These are phyloP conservation scores for Crenichthys baileyi DNA, from an alignment of 2,797 vertebrate genomes.

Conservation along the genomic window DNA sequence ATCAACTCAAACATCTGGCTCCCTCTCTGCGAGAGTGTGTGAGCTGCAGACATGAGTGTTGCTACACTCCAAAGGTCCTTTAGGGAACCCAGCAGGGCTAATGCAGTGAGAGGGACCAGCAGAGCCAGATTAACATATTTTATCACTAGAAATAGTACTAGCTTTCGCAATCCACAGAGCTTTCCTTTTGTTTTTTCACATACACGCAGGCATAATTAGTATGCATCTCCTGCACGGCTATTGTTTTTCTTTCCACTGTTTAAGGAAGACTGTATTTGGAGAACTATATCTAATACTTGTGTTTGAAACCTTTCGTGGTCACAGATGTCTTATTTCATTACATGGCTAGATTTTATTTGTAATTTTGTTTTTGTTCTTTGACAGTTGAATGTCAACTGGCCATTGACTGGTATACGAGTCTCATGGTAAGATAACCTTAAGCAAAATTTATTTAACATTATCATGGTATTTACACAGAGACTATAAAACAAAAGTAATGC, in stretches of 20 bases:
- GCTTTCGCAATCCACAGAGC: slow-evolving; percentile 58
- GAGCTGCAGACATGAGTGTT: slow-evolving; percentile 33
- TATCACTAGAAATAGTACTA: slow-evolving; percentile 68
- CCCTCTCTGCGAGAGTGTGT: slow-evolving; percentile 40
- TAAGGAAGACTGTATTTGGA: slow-evolving; percentile 16
- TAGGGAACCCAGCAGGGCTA: slow-evolving; percentile 63
- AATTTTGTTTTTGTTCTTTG: neutral
- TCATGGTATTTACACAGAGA: too few relatives aligned
- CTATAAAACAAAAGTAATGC: too few relatives aligned
- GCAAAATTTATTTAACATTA: neutral
- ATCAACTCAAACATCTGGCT: slow-evolving; percentile 68
- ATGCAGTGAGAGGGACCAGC: slow-evolving; percentile 46
- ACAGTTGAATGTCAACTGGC: neutral
- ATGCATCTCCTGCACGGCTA: slow-evolving; percentile 33
- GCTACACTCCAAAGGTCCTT: slow-evolving; percentile 62
- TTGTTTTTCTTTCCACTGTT: slow-evolving; percentile 18
- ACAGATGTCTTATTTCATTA: neutral
- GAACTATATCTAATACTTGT: slow-evolving; percentile 29
- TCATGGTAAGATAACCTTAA: neutral
- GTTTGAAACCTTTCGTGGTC: neutral
- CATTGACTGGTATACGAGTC: neutral
- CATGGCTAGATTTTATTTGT: neutral
- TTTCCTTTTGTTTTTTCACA: slow-evolving; percentile 43
- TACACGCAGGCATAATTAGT: slow-evolving; percentile 48
- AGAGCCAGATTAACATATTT: slow-evolving; percentile 72